phyloP scores from a whole-genome alignment of 2,888 invertebrate species.

The Drosophila tripunctata region DNA sequence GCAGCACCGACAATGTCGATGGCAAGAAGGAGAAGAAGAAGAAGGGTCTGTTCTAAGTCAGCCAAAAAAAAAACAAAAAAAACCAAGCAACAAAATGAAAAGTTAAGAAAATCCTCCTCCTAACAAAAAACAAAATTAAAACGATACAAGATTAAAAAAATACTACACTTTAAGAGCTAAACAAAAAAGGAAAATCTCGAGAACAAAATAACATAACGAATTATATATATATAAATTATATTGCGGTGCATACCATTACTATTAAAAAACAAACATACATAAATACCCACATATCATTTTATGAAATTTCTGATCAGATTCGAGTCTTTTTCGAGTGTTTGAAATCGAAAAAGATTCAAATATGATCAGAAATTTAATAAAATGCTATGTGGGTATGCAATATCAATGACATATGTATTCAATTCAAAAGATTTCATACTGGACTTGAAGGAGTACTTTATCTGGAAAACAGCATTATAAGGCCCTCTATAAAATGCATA shows the following conservation, averaged over 20 bases:
- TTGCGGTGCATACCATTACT: constrained; percentile 49
- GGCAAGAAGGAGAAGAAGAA: constrained; percentile 82
- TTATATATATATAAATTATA: constrained; percentile 37
- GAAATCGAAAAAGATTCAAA: too few relatives aligned
- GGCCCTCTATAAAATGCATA: neutral
- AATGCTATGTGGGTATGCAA: too few relatives aligned
- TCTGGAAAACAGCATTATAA: too few relatives aligned
- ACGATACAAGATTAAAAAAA: constrained; percentile 5
- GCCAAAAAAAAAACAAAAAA: too few relatives aligned
- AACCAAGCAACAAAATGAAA: too few relatives aligned
- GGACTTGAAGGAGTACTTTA: constrained; percentile 12
- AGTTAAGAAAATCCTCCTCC: constrained; percentile 30
- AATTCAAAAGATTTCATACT: constrained; percentile 18
- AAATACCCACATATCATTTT: neutral
- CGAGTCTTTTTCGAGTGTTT: too few relatives aligned
- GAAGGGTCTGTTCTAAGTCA: constrained; percentile 82
- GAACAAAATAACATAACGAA: constrained; percentile 66
- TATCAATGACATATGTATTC: constrained; percentile 1
- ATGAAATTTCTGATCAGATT: too few relatives aligned
- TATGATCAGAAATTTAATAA: too few relatives aligned
- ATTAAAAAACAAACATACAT: constrained; percentile 24
- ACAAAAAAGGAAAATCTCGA: too few relatives aligned
- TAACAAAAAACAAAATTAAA: constrained; percentile 21
- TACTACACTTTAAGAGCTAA: constrained; percentile 56
- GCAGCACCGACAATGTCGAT: constrained; percentile 85